Base-by-base conservation (phyloP, 2,888 invertebrate genomes). In the Macrophya annulata region DNA sequence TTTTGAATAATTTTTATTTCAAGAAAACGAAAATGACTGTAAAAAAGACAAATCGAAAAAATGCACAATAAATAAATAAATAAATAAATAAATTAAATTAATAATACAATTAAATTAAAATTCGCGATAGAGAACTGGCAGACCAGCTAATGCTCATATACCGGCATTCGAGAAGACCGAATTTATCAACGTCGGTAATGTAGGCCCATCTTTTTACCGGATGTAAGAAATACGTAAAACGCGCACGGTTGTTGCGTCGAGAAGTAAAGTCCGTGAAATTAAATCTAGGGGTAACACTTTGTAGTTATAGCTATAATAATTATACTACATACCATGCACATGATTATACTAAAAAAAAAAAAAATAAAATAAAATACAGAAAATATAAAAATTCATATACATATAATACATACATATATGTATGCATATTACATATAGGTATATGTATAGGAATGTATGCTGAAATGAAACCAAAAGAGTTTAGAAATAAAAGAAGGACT, bases 101-200 rank as follows among this genome's bases (percentile, higher is more conserved):
- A n/a, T n/a, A 45, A 43, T 31, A n/a, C 71, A 45, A 17, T 6
- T 0, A 10, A 62, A 12, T 9, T 0, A 62, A 25, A 8, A 45
- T 17, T 43, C 15, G 21, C n/a, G 10, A 21, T 40, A 74, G 10
- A 17, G 21, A 21, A 31, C 77, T 77, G 31, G 51, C 55, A 62
- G 62, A 81, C 81, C 81, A 81, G 43, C 81, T 15, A 21, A 59
- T 15, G 81, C 43, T 81, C 81, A 81, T 21, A 21, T 43, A 59
- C 62, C 81, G 81, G 62, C 62, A 62, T 43, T 43, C 59, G 62
- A 37, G 15, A 21, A 25, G 25, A 51, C 5, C 62, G 59, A 37
- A 10, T 17, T 81, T 21, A 59, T 62, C 43, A 8, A 43, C 31
- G 81, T 43, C 43, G 81, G 81, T 81, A 81, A 81, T 15, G 62